A percentile compares a stretch with the other conserved stretches of the same genome.
These are phyloP conservation scores for Pachliopta kotzebuea DNA, from an alignment of 2,888 invertebrate genomes.

Conservation along the genomic window DNA sequence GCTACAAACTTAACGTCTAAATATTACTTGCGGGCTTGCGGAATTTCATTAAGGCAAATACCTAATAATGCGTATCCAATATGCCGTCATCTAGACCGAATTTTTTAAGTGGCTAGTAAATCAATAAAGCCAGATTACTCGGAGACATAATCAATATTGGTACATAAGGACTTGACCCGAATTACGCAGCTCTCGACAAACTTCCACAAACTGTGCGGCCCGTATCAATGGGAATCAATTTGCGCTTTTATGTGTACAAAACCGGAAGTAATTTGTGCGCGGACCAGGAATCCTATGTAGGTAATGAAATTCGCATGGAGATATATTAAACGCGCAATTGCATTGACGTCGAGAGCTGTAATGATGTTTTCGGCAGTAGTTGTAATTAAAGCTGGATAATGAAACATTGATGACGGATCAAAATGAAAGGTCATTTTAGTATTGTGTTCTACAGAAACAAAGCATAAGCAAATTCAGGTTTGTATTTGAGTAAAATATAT, in stretches of 20 bases:
- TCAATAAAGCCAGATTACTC: slow-evolving; percentile 28
- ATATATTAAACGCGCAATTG: slow-evolving; percentile 22
- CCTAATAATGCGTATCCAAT: slow-evolving; percentile 24
- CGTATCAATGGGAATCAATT: slow-evolving; percentile 39
- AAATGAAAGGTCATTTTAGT: too few relatives aligned
- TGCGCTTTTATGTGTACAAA: slow-evolving; percentile 26
- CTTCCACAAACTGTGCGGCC: slow-evolving; percentile 32
- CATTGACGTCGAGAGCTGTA: slow-evolving; percentile 1
- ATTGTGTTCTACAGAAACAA: too few relatives aligned
- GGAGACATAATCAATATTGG: slow-evolving; percentile 27
- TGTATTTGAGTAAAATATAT: too few relatives aligned
- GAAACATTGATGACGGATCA: too few relatives aligned
- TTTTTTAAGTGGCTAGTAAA: slow-evolving; percentile 23
- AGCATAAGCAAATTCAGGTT: too few relatives aligned
- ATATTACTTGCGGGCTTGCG: slow-evolving; percentile 20
- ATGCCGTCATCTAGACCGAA: slow-evolving; percentile 3
- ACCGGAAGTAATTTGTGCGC: slow-evolving; percentile 21
- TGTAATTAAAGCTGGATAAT: background rate
- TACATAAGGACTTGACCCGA: slow-evolving; percentile 29
- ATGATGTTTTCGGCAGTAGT: slow-evolving; percentile 3
- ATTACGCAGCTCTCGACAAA: slow-evolving; percentile 26
- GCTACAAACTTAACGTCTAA: slow-evolving; percentile 1
- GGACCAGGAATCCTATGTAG: slow-evolving; percentile 1
- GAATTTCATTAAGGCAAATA: slow-evolving; percentile 27
- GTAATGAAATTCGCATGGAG: too few relatives aligned